Evolutionary conservation across 2,113 vertebrate genomes (phyloP), one percentile per base, ranked within the genome.

Genomic region (Podarcis cretensis): DNA sequence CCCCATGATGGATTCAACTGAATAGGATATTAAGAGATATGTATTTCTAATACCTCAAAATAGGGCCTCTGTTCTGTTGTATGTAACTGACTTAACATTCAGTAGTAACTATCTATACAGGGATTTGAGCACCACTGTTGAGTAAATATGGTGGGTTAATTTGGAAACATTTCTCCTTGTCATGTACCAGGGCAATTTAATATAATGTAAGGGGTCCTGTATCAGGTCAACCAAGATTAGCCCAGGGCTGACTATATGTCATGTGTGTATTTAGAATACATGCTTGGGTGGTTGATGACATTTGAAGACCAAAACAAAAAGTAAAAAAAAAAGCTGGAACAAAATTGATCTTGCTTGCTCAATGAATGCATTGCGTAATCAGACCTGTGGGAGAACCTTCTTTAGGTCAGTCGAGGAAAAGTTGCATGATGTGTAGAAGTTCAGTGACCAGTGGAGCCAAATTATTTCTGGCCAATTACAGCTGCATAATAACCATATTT

Each of bases 81-180:
- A 57, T 54, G 37, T 75, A 54, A 66, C 73, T 80, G 79, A 27
- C 78, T 48, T 16, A 6, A 18, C 57, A 14, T 88, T 48, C 2
- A 48, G 18, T 76, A 81, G 3, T 5, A 84, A 81, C 54, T 13
- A 0, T 59, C 2, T 8, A 74, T 66, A 84, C 54, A 90, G 21
- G n/a, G 14, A 65, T 92, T 85, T 86, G 79, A 81, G 57, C 25
- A 83, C n/a, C 21, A 35, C 80, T 88, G 0, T 74, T 86, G 18
- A 16, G 71, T 82, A 87, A 83, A 40, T 48, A 88, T 1, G 1
- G 48, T 74, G 0, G 7, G 3, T 77, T 88, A 30, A 25, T 88
- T 23, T 78, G 77, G 66, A 85, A 4, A 1, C 59, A 74, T 73
- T 43, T 89, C n/a, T 69, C 35, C 16, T 20, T 25, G 37, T 91